Evolutionary conservation across 2,797 vertebrate species (phyloP).

Genomic region (Benthosema pterotum): DNA sequence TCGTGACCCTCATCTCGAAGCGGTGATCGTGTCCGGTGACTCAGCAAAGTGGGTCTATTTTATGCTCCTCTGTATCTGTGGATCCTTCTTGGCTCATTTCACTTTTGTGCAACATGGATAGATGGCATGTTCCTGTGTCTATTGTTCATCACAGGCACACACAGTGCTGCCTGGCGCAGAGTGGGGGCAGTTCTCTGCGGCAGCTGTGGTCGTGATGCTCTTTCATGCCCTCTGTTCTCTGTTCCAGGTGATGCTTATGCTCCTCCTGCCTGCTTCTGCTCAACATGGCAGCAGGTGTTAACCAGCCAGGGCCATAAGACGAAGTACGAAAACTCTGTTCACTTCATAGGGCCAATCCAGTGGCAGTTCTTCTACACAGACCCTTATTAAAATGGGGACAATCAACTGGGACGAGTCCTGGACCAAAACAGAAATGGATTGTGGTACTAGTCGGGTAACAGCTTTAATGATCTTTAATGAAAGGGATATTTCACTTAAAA

Average conservation of each 20-base stretch:
- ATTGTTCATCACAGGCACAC: constrained; percentile 24
- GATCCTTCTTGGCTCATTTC: constrained; percentile 10
- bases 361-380: too few relatives aligned
- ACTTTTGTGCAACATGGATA: constrained; percentile 7
- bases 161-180: constrained; percentile 17
- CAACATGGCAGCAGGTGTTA: constrained; percentile 12
- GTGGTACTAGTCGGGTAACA: too few relatives aligned
- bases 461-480: too few relatives aligned
- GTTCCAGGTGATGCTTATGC: constrained; percentile 1
- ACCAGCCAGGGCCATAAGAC: too few relatives aligned
- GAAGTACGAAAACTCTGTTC: too few relatives aligned
- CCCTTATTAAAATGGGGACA: too few relatives aligned
- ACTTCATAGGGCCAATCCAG: too few relatives aligned
- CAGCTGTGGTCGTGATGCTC: constrained; percentile 10
- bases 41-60: background rate
- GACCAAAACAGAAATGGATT: too few relatives aligned
- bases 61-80: background rate
- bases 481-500: too few relatives aligned
- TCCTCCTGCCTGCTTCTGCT: constrained; percentile 10
- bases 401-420: too few relatives aligned
- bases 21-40: too few relatives aligned
- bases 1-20: background rate
- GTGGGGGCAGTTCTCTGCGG: constrained; percentile 11
- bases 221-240: constrained; percentile 10
- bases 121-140: constrained; percentile 20